Conservation (phyloP, 2,888 invertebrate species). For the Hirtodrosophila alboralis region DNA sequence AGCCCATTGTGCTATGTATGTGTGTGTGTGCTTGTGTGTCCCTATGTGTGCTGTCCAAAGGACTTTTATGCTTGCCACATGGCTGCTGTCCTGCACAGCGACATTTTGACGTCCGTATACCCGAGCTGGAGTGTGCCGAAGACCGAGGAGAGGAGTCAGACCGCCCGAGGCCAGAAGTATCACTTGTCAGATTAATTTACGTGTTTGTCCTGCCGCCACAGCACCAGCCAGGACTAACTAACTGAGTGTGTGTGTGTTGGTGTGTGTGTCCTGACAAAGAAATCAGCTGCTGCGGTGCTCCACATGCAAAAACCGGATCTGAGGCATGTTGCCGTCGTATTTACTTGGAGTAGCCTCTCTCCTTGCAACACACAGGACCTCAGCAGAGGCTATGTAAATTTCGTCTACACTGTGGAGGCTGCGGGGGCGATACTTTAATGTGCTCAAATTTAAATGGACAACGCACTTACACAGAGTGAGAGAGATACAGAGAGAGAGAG, state of each 20-base stretch:
- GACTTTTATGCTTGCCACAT: constrained; percentile 75
- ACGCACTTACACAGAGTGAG: constrained; percentile 27
- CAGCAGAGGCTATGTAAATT: constrained; percentile 48
- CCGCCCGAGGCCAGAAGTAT: constrained; percentile 82
- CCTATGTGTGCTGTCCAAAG: constrained; percentile 62
- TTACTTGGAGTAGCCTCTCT: constrained; percentile 59
- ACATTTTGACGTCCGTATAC: constrained; percentile 73
- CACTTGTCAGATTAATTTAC: constrained; percentile 84
- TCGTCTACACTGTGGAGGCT: constrained; percentile 29
- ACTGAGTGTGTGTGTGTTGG: constrained; percentile 11
- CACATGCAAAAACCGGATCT: constrained; percentile 62
- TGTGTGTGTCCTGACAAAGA: constrained; percentile 70
- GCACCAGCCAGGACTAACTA: constrained; percentile 48
- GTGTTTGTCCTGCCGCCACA: constrained; percentile 81
- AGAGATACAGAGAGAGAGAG: constrained; percentile 1
- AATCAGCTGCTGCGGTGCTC: constrained; percentile 69
- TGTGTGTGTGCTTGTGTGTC: constrained; percentile 22
- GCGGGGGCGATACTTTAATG: constrained; percentile 53
- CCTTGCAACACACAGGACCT: constrained; percentile 2
- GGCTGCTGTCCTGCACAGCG: constrained; percentile 73
- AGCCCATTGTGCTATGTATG: constrained; percentile 43
- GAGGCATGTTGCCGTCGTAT: constrained; percentile 69
- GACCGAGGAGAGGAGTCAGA: constrained; percentile 32
- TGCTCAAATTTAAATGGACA: constrained; percentile 70
- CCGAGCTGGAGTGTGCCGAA: constrained; percentile 43